Conservation (phyloP, 2,797 vertebrate genomes). For the Eutrigla gurnardus region DNA sequence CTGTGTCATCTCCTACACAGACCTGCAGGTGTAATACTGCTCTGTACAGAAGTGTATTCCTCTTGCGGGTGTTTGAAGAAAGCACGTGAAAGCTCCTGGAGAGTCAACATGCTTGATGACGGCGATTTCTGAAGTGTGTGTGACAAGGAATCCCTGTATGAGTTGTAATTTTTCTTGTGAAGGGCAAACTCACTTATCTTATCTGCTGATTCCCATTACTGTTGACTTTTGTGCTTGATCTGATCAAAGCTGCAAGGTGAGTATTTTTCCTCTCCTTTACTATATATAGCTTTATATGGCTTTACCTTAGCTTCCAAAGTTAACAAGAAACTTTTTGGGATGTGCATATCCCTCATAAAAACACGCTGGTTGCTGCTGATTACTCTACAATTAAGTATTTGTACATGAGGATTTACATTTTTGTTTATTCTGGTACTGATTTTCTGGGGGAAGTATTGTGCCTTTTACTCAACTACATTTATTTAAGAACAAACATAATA, state of each 20-base stretch:
- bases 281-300: background rate
- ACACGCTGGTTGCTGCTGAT: background rate
- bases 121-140: conserved; percentile 23
- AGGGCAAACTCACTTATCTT: conserved; percentile 31
- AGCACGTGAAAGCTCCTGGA: conserved; percentile 15
- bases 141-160: conserved; percentile 18
- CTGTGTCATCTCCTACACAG: background rate
- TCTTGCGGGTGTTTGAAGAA: background rate
- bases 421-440: no score
- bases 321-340: background rate
- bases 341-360: conserved; percentile 11
- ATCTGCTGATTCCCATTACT: conserved; percentile 12
- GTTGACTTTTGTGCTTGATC: conserved; percentile 23
- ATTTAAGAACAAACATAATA: background rate
- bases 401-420: background rate
- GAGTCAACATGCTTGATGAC: background rate
- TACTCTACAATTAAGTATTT: background rate
- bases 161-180: conserved; percentile 18
- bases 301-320: background rate
- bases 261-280: background rate
- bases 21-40: background rate
- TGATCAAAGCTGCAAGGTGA: conserved; percentile 40
- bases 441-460: background rate
- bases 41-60: background rate
- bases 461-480: background rate